phyloP scores from a whole-genome alignment of 2,113 vertebrate species.

The Tichodroma muraria region DNA sequence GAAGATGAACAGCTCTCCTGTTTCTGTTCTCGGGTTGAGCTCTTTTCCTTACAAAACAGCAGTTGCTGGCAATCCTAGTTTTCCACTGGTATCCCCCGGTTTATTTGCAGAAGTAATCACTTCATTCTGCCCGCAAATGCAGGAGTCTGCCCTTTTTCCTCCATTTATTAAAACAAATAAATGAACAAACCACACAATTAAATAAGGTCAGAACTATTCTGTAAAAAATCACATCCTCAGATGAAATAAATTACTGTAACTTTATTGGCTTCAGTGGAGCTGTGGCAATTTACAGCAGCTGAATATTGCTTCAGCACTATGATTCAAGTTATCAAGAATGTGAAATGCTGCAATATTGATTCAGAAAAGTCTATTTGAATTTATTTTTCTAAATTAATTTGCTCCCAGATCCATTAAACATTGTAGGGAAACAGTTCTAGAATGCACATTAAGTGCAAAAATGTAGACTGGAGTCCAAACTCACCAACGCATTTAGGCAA shows the following conservation, averaged over 20 bases:
- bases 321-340: conserved; percentile 9
- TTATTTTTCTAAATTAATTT: conserved; percentile 35
- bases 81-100: background rate
- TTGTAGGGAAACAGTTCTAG: background rate
- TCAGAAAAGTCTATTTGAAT: conserved; percentile 25
- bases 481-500: background rate
- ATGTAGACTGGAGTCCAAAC: background rate
- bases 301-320: background rate
- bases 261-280: background rate
- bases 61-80: background rate
- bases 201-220: background rate
- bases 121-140: background rate
- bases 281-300: conserved; percentile 10
- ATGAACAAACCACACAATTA: background rate
- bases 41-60: background rate
- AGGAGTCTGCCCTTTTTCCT: background rate
- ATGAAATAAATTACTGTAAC: conserved; percentile 12
- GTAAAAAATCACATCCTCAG: background rate
- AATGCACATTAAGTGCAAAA: background rate
- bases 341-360: conserved; percentile 37
- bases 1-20: background rate
- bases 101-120: background rate
- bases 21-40: background rate
- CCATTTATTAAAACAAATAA: conserved; percentile 8
- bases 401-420: background rate